Conservation (phyloP, 2,888 invertebrate genomes). For the Autographa gamma region DNA sequence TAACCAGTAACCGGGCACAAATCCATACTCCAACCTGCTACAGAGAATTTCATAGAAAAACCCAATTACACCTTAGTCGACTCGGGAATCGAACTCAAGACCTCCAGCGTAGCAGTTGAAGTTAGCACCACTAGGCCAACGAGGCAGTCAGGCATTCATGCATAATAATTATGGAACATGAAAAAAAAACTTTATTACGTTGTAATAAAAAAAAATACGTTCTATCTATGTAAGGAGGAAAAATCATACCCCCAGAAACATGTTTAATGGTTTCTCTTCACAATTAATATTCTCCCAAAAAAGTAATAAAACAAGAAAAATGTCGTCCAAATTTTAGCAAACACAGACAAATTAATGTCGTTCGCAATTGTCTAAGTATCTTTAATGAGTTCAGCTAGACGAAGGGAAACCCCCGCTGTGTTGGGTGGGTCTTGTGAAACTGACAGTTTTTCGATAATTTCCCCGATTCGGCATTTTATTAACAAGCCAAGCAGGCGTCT, state of each 20-base stretch:
- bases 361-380: slow-evolving; percentile 58
- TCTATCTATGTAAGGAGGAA: not conserved
- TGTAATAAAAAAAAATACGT: not conserved
- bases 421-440: slow-evolving; percentile 45
- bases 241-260: not conserved
- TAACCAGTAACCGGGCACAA: no score
- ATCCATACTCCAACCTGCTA: no score
- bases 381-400: slow-evolving; percentile 57
- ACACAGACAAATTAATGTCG: slow-evolving; percentile 54
- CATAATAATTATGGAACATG: no score
- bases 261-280: not conserved
- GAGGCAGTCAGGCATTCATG: no score
- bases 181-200: not conserved
- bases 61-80: no score
- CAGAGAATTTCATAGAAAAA: no score
- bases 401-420: slow-evolving; percentile 56
- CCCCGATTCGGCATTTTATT: slow-evolving; percentile 58
- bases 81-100: no score
- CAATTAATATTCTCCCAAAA: slow-evolving; percentile 8
- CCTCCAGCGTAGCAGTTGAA: no score
- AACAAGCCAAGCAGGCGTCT: slow-evolving; percentile 55
- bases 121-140: no score
- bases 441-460: slow-evolving; percentile 64
- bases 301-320: slow-evolving; percentile 37
- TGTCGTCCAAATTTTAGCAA: slow-evolving; percentile 34